Base-by-base conservation (phyloP, 2,888 invertebrate genomes). In the Odontothrips loti region DNA sequence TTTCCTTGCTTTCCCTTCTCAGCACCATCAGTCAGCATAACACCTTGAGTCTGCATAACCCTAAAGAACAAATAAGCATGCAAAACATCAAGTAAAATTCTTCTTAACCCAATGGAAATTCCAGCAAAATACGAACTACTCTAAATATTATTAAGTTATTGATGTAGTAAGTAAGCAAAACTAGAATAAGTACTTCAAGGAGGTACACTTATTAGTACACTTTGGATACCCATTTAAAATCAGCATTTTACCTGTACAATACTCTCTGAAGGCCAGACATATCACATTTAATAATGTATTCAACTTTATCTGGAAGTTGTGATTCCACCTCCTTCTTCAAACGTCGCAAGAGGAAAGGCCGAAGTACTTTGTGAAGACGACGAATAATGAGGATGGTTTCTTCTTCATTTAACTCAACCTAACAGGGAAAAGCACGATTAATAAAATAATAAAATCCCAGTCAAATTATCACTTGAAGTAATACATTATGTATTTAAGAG, bases 241-340 rank as follows among this genome's bases (percentile, higher is more conserved):
- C 17, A 82, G 58, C 27, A 47, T 43, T 79, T 29, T 83, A 85
- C 85, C 84, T 84, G 85, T 90, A 90, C 29, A 92, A 86, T 11
- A 89, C 86, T 80, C 89, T 86, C 86, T 92, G 92, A 79, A 92
- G 87, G 6, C 90, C 89, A 17, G 90, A 90, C 91, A 92, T 91
- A 85, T 92, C 91, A 87, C 91, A 91, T 85, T 91, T 92, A 85
- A 91, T 89, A 80, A 91, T 90, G 85, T 91, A 91, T 86, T 91
- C 92, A 15, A 88, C 87, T 87, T 92, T 92, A 82, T 92, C 91
- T 23, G 92, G 92, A 80, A 92, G 86, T 85, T 92, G 91, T 51
- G 90, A 90, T 85, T 92, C 92, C 27, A 92, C 92, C 85, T 92
- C 92, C 84, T 91, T 92, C 87, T 92, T 92, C 82, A 92, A 86